Evolutionary conservation across 2,113 vertebrate genomes (phyloP).

Genomic region (Antechinus stuartii): DNA sequence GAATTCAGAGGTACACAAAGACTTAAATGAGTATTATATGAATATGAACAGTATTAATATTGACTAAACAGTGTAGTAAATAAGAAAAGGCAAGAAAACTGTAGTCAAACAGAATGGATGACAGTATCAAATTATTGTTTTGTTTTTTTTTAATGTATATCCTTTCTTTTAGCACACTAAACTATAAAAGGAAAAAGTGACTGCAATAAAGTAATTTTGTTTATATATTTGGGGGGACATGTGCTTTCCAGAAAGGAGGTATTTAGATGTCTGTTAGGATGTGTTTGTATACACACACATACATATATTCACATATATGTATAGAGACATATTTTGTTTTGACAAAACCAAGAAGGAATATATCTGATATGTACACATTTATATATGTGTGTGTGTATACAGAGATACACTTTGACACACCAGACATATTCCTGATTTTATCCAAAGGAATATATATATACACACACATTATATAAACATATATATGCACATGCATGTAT

Average conservation of each 20-base stretch:
- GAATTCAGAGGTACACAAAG: neutral
- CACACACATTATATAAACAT: too few species aligned
- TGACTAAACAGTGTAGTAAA: neutral
- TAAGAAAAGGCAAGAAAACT: neutral
- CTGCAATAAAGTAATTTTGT: neutral
- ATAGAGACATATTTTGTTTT: neutral
- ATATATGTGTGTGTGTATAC: neutral
- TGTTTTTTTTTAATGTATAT: neutral
- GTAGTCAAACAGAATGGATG: neutral
- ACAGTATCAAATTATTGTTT: neutral
- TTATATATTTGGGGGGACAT: neutral
- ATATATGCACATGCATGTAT: too few species aligned
- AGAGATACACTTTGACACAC: neutral
- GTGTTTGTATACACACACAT: neutral
- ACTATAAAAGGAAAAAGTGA: neutral
- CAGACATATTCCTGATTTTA: neutral
- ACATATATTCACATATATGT: neutral
- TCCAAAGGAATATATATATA: neutral
- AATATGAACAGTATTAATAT: neutral
- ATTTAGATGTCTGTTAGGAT: neutral
- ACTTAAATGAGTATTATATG: neutral
- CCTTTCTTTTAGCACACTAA: neutral
- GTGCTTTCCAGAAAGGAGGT: neutral
- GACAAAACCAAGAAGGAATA: constrained; percentile 18
- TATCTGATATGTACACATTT: neutral